Evolutionary conservation across 2,888 invertebrate species (phyloP), one percentile per base, ranked within the genome.

Genomic region (Diarsia mendica): DNA sequence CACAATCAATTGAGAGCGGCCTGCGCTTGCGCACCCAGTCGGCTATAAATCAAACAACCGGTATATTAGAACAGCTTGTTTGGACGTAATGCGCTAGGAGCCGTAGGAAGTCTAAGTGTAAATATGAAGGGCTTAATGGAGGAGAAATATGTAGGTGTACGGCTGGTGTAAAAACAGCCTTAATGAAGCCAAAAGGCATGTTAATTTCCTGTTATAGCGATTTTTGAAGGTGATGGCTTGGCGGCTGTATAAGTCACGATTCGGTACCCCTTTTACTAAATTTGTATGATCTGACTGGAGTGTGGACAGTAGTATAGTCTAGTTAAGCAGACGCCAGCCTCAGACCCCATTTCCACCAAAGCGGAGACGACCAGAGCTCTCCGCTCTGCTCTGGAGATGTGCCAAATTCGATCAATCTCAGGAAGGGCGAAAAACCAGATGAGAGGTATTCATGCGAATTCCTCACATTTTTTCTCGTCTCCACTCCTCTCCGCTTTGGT

Each of bases 11-110:
- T 70, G 72, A 74, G 69, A 65, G 64, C 70, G 48, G 60, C 8
- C 75, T 73, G 83, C 85, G 75, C 72, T 10, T 55, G 82, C 85
- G 85, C 85, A 75, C 73, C 66, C 80, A 71, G 44, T 51, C 33
- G 69, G 53, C 72, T 66, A 83, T 84, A 83, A 83, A 84, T 83
- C 84, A 84, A 53, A 51, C 77, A 77, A 83, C 81, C 85, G 75
- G 77, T 84, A 61, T 49, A 83, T 79, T 82, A 73, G 81, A 74
- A 28, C 72, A 75, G 77, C 73, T 68, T 73, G 82, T 65, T 82
- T 78, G 61, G 67, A 80, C 81, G 84, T 84, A 68, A 83, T 83
- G 58, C 72, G 63, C 60, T 70, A 11, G 39, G 46, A 67, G 71
- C 63, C 73, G 67, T 60, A 83, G 67, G 61, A 72, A 75, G 66